Conservation (phyloP, 2,113 vertebrate genomes). For the Brachionichthys hirsutus region DNA sequence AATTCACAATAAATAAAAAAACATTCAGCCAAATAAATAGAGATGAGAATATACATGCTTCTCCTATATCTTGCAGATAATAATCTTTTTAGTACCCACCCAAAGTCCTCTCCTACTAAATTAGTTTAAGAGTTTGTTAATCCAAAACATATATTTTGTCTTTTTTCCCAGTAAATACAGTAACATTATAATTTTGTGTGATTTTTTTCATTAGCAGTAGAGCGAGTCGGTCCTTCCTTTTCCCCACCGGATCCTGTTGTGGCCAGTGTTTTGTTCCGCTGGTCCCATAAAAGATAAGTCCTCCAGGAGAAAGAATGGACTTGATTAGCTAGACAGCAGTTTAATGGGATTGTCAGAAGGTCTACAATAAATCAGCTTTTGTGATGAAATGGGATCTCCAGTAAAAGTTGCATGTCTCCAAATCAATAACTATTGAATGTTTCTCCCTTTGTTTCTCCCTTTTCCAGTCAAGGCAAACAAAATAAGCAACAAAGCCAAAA, state of each 20-base stretch:
- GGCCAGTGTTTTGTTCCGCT: slow-evolving; percentile 73
- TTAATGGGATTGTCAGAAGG: slow-evolving; percentile 83
- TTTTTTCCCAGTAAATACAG: too few species aligned
- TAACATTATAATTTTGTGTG: not conserved
- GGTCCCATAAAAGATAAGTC: slow-evolving; percentile 81
- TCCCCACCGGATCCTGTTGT: slow-evolving; percentile 78
- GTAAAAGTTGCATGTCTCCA: slow-evolving; percentile 79
- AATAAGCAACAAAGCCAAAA: slow-evolving; percentile 49
- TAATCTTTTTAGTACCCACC: too few species aligned
- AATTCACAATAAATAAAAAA: too few species aligned
- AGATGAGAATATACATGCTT: too few species aligned
- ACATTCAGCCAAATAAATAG: too few species aligned
- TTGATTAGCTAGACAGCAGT: slow-evolving; percentile 85
- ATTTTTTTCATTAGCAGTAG: slow-evolving; percentile 51
- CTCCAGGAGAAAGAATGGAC: slow-evolving; percentile 79
- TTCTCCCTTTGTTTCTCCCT: slow-evolving; percentile 71
- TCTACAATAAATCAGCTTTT: slow-evolving; percentile 84
- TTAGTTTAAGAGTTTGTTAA: not conserved
- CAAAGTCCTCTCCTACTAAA: too few species aligned
- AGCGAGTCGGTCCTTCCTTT: slow-evolving; percentile 45
- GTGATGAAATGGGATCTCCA: slow-evolving; percentile 83
- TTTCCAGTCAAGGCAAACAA: slow-evolving; percentile 40
- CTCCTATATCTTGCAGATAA: too few species aligned
- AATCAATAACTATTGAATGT: slow-evolving; percentile 83
- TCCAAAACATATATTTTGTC: too few species aligned